Conservation (phyloP, 2,113 vertebrate species). For the Plecturocebus donacophilus region DNA sequence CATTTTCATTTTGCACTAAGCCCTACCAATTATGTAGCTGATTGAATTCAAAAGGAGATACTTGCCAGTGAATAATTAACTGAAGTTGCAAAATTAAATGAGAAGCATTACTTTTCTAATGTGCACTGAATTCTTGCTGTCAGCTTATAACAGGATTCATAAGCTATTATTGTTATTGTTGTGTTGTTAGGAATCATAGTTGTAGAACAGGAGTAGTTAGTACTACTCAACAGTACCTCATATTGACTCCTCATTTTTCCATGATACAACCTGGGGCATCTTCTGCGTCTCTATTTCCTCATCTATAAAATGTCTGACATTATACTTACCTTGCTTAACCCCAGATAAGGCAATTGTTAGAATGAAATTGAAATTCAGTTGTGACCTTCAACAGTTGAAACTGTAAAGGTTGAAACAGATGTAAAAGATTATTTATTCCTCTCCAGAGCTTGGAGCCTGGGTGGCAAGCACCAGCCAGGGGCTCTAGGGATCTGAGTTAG, state of each 20-base stretch:
- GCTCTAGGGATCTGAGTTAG: neutral
- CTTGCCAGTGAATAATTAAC: neutral
- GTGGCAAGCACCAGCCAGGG: neutral
- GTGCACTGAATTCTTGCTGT: neutral
- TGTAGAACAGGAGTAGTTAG: neutral
- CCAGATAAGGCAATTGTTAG: neutral
- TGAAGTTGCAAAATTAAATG: neutral
- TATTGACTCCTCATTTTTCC: neutral
- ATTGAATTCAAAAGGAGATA: neutral
- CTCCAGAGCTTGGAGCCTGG: neutral
- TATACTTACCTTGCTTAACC: neutral
- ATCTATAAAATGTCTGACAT: slow-evolving; percentile 23
- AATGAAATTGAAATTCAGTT: neutral
- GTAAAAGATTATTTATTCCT: neutral
- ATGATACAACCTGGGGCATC: neutral
- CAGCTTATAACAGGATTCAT: neutral
- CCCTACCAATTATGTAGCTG: neutral
- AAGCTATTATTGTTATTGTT: neutral
- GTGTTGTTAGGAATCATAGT: neutral
- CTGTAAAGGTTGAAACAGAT: neutral
- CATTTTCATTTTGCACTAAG: neutral
- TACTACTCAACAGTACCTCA: neutral
- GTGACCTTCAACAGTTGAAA: neutral
- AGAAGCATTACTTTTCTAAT: neutral
- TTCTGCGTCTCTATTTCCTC: slow-evolving; percentile 15